Conservation (phyloP, 2,113 vertebrate species). For the Actenoides lindsayi region DNA sequence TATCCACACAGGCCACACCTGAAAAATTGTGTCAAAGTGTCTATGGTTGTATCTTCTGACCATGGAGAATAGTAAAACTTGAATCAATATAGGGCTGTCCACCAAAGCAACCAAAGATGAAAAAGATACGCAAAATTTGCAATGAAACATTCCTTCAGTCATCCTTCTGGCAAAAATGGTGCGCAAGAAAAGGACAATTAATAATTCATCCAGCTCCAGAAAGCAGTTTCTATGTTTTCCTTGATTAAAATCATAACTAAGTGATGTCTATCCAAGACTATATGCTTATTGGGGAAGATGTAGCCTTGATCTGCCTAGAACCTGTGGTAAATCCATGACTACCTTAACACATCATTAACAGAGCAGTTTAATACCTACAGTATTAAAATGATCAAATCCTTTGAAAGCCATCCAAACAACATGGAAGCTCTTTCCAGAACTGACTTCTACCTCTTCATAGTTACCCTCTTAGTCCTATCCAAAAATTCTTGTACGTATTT, state of each 20-base stretch:
- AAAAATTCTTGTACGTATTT: not conserved
- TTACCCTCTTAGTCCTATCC: not conserved
- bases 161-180: not conserved
- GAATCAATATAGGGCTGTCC: not conserved
- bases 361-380: conserved; percentile 21
- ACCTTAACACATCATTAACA: conserved; percentile 47
- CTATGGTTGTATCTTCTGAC: not conserved
- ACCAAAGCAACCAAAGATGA: not conserved
- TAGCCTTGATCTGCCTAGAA: conserved; percentile 8
- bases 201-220: not conserved
- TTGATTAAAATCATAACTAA: conserved; percentile 11
- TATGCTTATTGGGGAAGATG: not conserved
- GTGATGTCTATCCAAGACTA: not conserved
- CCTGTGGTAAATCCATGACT: conserved; percentile 5
- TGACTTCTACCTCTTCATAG: not conserved
- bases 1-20: not conserved
- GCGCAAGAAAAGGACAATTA: not conserved
- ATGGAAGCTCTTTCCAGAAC: conserved; percentile 8
- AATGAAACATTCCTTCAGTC: not conserved
- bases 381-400: conserved; percentile 26
- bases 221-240: not conserved
- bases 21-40: not conserved
- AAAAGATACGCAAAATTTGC: not conserved
- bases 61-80: not conserved
- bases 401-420: conserved; percentile 29